Conservation (phyloP, 2,113 vertebrate species). For the Halcyon malimbica region DNA sequence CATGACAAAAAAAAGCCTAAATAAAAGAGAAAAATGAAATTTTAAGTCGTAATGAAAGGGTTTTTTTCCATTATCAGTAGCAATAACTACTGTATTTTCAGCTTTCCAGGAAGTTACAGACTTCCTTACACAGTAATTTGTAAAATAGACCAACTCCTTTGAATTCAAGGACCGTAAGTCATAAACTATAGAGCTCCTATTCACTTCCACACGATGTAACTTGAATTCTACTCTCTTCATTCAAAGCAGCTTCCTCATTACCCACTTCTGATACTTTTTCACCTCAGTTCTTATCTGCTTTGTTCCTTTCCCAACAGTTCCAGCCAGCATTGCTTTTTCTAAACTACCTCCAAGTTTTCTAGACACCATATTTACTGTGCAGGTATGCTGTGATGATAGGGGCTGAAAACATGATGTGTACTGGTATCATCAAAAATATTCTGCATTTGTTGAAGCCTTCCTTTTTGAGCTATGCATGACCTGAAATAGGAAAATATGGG, state of each 20-base stretch:
- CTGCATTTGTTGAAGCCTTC: not conserved
- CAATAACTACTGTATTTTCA: conserved; percentile 3
- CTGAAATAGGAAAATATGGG: not conserved
- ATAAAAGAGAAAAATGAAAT: not conserved
- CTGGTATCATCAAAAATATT: not conserved
- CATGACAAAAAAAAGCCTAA: not conserved
- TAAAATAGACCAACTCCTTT: not conserved
- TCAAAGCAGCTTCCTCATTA: not conserved
- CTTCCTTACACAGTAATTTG: conserved; percentile 10
- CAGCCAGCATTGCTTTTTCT: not conserved
- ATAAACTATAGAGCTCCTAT: not conserved
- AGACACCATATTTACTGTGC: not conserved
- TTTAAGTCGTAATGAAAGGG: not conserved
- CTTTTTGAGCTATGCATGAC: not conserved
- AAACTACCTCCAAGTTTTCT: not conserved
- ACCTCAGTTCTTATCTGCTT: not conserved
- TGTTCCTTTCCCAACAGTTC: not conserved
- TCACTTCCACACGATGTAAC: not conserved
- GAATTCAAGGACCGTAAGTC: not conserved
- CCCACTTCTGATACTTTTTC: not conserved
- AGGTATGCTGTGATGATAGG: not conserved
- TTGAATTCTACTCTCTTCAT: not conserved
- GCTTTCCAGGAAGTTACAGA: not conserved
- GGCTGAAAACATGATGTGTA: not conserved
- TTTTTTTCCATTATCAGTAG: conserved; percentile 4